These are phyloP conservation scores for Rhincodon typus DNA, from an alignment of 2,797 vertebrate species.

Conservation along the genomic window DNA sequence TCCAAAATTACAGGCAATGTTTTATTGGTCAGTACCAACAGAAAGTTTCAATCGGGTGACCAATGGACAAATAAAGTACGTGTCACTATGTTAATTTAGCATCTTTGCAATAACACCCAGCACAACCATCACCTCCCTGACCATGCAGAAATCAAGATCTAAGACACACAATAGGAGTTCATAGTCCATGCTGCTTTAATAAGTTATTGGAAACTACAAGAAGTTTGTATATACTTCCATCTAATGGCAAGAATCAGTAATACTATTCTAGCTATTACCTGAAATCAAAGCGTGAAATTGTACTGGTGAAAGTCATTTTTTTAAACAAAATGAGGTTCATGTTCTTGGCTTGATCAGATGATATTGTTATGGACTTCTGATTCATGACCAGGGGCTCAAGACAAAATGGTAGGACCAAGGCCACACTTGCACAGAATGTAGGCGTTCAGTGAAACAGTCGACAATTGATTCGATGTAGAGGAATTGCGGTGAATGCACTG, in stretches of 20 bases:
- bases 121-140: not conserved
- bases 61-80: not conserved
- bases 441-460: no score
- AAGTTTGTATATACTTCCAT: conserved; percentile 12
- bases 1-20: not conserved
- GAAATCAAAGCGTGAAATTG: not conserved
- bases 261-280: not conserved
- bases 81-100: not conserved
- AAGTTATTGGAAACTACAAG: not conserved
- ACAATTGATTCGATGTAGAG: no score
- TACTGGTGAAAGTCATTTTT: not conserved
- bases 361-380: not conserved
- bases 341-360: not conserved
- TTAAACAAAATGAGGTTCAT: not conserved
- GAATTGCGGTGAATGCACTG: no score
- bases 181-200: not conserved
- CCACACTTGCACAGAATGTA: no score
- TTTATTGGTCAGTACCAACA: not conserved
- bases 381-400: no score
- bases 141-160: not conserved
- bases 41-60: not conserved
- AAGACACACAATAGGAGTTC: not conserved
- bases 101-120: not conserved
- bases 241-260: not conserved
- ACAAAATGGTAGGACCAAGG: no score